Conservation (phyloP, 2,797 vertebrate species). For the Melanogrammus aeglefinus region DNA sequence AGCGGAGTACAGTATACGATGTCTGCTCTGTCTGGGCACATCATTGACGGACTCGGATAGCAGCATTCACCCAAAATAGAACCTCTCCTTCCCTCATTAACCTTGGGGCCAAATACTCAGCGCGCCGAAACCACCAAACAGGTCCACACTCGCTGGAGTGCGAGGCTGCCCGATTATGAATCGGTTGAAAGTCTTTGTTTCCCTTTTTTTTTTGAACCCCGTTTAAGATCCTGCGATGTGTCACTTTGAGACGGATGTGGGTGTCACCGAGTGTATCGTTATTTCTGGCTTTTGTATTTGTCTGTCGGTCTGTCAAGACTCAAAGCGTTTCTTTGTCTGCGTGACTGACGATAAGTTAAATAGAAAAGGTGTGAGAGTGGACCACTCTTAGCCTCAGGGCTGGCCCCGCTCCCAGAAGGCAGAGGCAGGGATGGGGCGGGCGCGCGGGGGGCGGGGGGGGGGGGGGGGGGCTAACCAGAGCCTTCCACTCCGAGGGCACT, state of each 20-base stretch:
- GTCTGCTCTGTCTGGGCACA: slow-evolving; percentile 54
- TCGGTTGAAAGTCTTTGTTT: slow-evolving; percentile 5
- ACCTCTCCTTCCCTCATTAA: slow-evolving; percentile 25
- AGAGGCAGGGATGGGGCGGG: too few species aligned
- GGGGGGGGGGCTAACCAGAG: too few species aligned
- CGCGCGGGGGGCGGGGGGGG: too few species aligned
- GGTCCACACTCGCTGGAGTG: not conserved
- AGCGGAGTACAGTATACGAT: slow-evolving; percentile 49
- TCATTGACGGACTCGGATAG: slow-evolving; percentile 31
- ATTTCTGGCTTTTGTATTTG: not conserved
- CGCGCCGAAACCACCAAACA: slow-evolving; percentile 22
- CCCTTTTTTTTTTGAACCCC: too few species aligned
- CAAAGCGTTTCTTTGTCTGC: too few species aligned
- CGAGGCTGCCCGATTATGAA: not conserved
- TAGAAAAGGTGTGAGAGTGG: slow-evolving; percentile 10
- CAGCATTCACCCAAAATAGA: slow-evolving; percentile 42
- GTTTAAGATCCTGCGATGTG: not conserved
- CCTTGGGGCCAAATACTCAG: slow-evolving; percentile 20
- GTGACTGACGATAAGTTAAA: too few species aligned
- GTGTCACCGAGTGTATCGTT: slow-evolving; percentile 1
- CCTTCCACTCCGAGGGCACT: too few species aligned
- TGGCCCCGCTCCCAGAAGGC: too few species aligned
- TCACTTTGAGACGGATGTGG: slow-evolving; percentile 25
- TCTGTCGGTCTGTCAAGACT: not conserved
- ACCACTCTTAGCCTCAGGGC: too few species aligned